Percentiles rank a stretch among this genome's conserved stretches.
Evolutionary conservation across 2,888 invertebrate genomes (phyloP).

Genomic region (Drosophila nr. medialis): DNA sequence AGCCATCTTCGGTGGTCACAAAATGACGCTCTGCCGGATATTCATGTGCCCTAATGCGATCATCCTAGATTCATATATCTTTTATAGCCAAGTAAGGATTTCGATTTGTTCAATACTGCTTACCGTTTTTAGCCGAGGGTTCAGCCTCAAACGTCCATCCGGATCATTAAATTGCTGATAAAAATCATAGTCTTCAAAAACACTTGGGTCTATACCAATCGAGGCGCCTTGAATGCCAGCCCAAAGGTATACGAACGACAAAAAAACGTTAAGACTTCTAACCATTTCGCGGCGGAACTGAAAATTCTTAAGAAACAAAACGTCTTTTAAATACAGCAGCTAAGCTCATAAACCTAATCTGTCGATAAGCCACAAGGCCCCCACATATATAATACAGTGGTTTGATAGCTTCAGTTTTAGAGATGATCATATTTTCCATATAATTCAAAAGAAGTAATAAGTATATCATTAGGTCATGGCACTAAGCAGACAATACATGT

Average conservation of each 20-base stretch:
- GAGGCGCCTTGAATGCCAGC: conserved; percentile 5
- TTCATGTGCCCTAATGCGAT: conserved; percentile 80
- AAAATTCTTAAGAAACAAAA: background rate
- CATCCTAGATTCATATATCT: conserved; percentile 5
- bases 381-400: background rate
- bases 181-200: conserved; percentile 22
- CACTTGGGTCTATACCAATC: background rate
- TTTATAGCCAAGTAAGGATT: background rate
- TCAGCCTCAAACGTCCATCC: conserved; percentile 34
- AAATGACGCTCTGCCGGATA: conserved; percentile 89
- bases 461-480: background rate
- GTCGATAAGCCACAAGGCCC: conserved; percentile 17
- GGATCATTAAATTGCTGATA: conserved; percentile 49
- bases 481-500: background rate
- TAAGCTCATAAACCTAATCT: conserved; percentile 11
- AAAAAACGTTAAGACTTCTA: background rate
- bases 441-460: background rate
- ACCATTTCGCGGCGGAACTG: conserved; percentile 33
- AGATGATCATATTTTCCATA: background rate
- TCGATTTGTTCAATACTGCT: background rate
- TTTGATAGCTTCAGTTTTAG: background rate
- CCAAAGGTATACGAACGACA: conserved; percentile 14
- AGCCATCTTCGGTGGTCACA: conserved; percentile 73
- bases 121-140: conserved; percentile 35
- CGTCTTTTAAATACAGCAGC: conserved; percentile 12